Evolutionary conservation across 2,797 vertebrate genomes (phyloP).

Genomic region (Sternarchorhynchus goeldii): DNA sequence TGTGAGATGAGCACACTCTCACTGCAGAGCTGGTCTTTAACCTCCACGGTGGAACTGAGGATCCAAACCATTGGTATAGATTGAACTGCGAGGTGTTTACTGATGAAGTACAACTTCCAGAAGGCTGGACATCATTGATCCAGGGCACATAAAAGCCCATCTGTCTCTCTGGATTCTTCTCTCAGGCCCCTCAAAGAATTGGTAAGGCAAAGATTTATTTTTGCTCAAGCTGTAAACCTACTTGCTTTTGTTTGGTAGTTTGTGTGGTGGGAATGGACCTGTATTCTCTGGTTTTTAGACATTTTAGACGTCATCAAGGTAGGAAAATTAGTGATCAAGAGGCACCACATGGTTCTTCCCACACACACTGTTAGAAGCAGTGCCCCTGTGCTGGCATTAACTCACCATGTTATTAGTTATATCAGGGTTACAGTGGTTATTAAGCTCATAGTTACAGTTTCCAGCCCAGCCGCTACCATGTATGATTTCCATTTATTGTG

Average conservation of each 20-base stretch:
- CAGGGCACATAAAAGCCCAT: background rate
- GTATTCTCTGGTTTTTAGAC: too few relatives aligned
- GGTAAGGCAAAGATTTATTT: slow-evolving; percentile 46
- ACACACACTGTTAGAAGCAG: too few relatives aligned
- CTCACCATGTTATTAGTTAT: too few relatives aligned
- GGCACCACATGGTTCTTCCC: too few relatives aligned
- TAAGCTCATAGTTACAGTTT: too few relatives aligned
- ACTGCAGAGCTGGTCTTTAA: background rate
- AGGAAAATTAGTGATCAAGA: too few relatives aligned
- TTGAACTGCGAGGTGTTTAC: slow-evolving; percentile 4
- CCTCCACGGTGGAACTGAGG: background rate
- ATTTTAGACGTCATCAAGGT: too few relatives aligned
- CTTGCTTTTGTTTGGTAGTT: background rate
- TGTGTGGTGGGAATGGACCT: background rate
- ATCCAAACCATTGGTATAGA: background rate
- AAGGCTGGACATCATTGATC: background rate
- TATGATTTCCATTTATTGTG: too few relatives aligned
- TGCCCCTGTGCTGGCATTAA: too few relatives aligned
- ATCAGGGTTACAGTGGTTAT: too few relatives aligned
- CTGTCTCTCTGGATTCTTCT: background rate
- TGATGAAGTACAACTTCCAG: background rate
- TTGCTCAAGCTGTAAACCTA: background rate
- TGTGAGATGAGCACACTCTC: background rate
- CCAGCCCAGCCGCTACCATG: too few relatives aligned
- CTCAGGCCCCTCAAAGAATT: slow-evolving; percentile 24